phyloP scores from a whole-genome alignment of 2,888 invertebrate species.

The Piscicola geometra region DNA sequence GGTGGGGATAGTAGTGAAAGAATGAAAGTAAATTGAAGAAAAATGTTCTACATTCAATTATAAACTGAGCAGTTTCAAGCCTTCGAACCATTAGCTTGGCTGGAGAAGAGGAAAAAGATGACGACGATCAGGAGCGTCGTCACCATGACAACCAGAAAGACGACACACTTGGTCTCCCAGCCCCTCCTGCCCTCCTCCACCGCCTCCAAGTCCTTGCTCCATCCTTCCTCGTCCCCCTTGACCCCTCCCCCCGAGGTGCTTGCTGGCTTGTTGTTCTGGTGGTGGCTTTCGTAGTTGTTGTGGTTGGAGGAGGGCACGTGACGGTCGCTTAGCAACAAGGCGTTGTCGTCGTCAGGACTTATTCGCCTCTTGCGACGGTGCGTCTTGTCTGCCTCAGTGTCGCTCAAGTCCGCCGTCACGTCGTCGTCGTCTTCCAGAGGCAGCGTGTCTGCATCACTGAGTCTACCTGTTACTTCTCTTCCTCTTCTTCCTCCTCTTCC shows the following conservation, averaged over 20 bases:
- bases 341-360: conserved; percentile 13
- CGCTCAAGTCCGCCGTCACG: not conserved
- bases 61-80: not conserved
- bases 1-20: no score
- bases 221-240: conserved; percentile 32
- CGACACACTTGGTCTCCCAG: conserved; percentile 39
- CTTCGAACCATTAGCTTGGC: conserved; percentile 38
- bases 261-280: not conserved
- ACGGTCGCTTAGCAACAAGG: conserved; percentile 14
- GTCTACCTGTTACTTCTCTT: not conserved
- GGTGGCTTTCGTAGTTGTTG: not conserved
- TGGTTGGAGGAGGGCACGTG: not conserved
- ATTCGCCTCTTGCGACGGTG: not conserved
- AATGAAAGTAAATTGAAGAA: not conserved
- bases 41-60: not conserved
- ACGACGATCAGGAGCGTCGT: conserved; percentile 38
- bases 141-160: conserved; percentile 36
- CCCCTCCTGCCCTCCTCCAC: conserved; percentile 36
- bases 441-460: conserved; percentile 29
- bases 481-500: not conserved
- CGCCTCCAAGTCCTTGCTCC: conserved; percentile 37
- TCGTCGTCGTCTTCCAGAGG: conserved; percentile 29
- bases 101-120: conserved; percentile 35
- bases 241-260: not conserved
- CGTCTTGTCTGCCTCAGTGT: not conserved